Percentiles rank a stretch among this genome's conserved stretches.
phyloP scores from a whole-genome alignment of 2,113 vertebrate genomes.

The Pseudopipra pipra region DNA sequence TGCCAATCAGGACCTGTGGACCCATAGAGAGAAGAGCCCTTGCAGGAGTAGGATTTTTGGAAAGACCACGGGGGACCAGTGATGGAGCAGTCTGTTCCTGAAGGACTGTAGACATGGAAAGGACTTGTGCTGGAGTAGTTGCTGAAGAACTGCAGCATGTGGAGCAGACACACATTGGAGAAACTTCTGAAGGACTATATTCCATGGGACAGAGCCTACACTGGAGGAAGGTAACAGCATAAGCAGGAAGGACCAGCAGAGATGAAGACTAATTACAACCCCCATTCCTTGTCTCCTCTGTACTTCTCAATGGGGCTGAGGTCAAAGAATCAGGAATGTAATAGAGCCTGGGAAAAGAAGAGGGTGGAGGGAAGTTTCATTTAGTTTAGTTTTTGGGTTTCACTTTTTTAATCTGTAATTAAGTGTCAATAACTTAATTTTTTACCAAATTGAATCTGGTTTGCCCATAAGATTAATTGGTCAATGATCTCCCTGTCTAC shows the following conservation, averaged over 20 bases:
- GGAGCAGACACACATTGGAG: neutral
- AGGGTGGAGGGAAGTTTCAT: neutral
- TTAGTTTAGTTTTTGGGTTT: neutral
- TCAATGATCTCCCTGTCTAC: neutral
- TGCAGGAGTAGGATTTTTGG: neutral
- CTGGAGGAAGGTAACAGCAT: neutral
- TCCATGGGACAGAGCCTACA: accelerated
- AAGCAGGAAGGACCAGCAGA: neutral
- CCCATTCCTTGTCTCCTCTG: neutral
- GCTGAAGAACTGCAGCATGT: neutral
- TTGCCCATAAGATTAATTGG: neutral
- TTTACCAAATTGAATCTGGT: neutral
- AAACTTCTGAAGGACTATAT: neutral
- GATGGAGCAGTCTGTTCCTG: neutral
- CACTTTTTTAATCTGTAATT: neutral
- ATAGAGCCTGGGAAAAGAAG: neutral
- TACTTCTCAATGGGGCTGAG: neutral
- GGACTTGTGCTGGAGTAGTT: neutral
- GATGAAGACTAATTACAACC: neutral
- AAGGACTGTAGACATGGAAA: neutral
- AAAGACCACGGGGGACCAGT: neutral
- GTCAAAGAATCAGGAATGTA: neutral
- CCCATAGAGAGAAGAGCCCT: neutral
- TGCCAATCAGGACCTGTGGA: neutral
- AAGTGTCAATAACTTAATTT: neutral